A percentile compares a stretch with the other conserved stretches of the same genome.
Conservation (phyloP, 2,797 vertebrate genomes). For the Synanceia verrucosa region DNA sequence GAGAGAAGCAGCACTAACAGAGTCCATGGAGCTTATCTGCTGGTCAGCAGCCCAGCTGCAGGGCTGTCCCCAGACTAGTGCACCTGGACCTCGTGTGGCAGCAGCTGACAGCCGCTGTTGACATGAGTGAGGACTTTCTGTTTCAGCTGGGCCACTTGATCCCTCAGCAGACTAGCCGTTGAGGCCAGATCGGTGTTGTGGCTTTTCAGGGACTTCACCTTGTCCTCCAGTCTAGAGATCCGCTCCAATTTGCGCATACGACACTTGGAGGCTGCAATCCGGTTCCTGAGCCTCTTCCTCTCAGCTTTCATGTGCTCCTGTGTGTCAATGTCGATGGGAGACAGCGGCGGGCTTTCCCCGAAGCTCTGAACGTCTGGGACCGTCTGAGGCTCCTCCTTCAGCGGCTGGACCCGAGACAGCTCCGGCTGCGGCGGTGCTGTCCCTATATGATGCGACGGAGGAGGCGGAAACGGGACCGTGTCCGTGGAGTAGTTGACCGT, state of each 20-base stretch:
- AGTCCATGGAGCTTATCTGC: constrained; percentile 60
- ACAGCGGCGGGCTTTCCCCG: constrained; percentile 92
- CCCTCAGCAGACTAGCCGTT: constrained; percentile 90
- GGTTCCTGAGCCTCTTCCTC: constrained; percentile 93
- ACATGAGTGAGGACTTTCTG: constrained; percentile 96
- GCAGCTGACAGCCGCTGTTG: constrained; percentile 94
- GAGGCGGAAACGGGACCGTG: constrained; percentile 85
- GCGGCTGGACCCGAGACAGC: constrained; percentile 80
- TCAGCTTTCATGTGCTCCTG: constrained; percentile 96
- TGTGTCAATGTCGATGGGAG: constrained; percentile 94
- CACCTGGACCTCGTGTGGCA: constrained; percentile 92
- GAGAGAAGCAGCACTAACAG: constrained; percentile 32
- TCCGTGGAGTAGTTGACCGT: constrained; percentile 87
- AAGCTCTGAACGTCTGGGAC: constrained; percentile 93
- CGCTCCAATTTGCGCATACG: constrained; percentile 95
- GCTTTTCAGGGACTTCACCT: constrained; percentile 92
- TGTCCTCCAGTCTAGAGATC: constrained; percentile 95
- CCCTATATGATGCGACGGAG: constrained; percentile 64
- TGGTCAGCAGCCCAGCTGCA: constrained; percentile 39
- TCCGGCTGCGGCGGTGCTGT: constrained; percentile 72
- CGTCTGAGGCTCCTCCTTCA: constrained; percentile 95
- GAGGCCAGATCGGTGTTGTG: constrained; percentile 95
- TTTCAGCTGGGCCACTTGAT: constrained; percentile 96
- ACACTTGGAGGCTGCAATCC: constrained; percentile 96
- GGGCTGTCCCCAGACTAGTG: constrained; percentile 75